A percentile compares a stretch with the other conserved stretches of the same genome.
These are phyloP conservation scores for Eulemur albifrons DNA, from an alignment of 2,797 vertebrate genomes.

Conservation along the genomic window DNA sequence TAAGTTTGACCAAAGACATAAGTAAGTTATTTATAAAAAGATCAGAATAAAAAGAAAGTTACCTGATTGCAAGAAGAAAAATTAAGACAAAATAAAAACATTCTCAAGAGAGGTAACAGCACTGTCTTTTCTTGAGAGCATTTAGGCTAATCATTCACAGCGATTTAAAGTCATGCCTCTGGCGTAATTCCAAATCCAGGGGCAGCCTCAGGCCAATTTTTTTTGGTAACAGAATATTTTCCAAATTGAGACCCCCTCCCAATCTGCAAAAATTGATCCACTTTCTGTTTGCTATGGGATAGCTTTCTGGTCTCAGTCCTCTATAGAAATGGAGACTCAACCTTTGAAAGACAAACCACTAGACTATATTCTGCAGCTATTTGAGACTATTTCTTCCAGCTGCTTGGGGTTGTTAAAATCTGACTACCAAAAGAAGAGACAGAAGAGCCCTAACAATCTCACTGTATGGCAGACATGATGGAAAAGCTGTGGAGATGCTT, in stretches of 20 bases:
- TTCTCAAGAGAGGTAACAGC: neutral
- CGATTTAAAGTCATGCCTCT: neutral
- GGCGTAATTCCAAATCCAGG: neutral
- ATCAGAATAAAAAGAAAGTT: slow-evolving; percentile 34
- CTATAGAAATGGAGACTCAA: neutral
- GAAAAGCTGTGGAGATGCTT: neutral
- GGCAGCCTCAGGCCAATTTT: neutral
- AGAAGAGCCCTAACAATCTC: neutral
- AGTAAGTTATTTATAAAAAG: slow-evolving; percentile 1
- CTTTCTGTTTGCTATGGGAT: neutral
- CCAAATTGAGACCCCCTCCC: neutral
- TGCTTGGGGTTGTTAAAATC: neutral
- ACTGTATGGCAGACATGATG: neutral
- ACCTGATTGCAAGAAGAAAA: neutral
- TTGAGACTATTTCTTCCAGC: neutral
- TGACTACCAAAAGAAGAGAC: neutral
- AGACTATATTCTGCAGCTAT: neutral
- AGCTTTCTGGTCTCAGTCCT: neutral
- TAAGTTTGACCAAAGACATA: neutral
- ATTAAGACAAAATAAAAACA: neutral
- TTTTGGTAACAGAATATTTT: neutral
- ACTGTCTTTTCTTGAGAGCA: neutral
- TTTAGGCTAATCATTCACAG: neutral
- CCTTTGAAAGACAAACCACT: neutral
- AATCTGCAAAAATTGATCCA: neutral